Base-by-base conservation (phyloP, 2,113 vertebrate species). In the Osmerus mordax region DNA sequence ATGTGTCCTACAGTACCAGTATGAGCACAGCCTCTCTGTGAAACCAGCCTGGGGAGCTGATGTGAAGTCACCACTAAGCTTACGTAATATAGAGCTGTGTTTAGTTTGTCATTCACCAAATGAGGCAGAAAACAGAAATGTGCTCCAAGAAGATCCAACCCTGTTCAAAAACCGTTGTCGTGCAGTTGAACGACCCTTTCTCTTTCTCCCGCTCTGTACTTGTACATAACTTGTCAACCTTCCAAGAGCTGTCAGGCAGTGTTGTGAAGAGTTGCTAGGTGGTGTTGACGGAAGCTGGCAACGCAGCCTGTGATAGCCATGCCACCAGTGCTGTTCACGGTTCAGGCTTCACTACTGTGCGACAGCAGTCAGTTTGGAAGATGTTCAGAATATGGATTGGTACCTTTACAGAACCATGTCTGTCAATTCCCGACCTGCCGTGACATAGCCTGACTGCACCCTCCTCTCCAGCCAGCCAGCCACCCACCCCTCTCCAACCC, bases 401-500 rank as follows among this genome's bases (percentile, higher is more conserved):
- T 77, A 67, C 70, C 21, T 75, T 82, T 81, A 80, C 84, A 84
- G 76, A 79, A 85, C 87, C 83, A 79, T 82, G 81, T 87, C 82
- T 85, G 82, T 77, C 84, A 88, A 61, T 75, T 75, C 80, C 78
- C 81, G 69, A 87, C 88, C 90, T 91, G 89, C 89, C 86, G 77
- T 90, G 89, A 89, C 86, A 86, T 83, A 88, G 85, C 85, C 87
- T 86, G 83, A 83, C 86, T 89, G 76, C 86, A 74, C 84, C 69
- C 53, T 56, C 78, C 83, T 65, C 81, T 36, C 69, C 60, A 59
- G 41, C 41, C 41, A 41, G 6, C 0, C 36, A 2, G 9, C 41
- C 41, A 47, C 41, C 41, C 7, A 47, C 41, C 41, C 41, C 41
- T 47, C 41, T 47, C 41, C 41, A 11, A 47, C 41, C 41, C 41